Conservation (phyloP, 2,797 vertebrate species). For the Todus mexicanus region DNA sequence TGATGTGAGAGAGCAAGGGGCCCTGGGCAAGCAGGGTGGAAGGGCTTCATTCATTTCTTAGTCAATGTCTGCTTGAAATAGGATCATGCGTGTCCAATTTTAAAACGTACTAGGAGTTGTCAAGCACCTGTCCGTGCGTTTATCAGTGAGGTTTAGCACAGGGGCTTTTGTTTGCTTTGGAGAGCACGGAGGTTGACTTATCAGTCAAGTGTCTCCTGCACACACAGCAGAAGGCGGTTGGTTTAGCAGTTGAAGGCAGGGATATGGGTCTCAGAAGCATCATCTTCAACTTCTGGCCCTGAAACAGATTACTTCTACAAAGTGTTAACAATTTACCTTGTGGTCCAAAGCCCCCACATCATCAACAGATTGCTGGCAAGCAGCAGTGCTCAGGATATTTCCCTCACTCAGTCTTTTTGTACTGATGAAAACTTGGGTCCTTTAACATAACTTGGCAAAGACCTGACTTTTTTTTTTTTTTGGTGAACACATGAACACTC, state of each 20-base stretch:
- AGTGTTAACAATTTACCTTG: background rate
- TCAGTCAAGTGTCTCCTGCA: background rate
- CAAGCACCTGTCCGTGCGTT: background rate
- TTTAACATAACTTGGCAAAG: background rate
- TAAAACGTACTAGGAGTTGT: background rate
- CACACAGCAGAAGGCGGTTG: background rate
- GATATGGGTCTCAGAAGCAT: accelerated
- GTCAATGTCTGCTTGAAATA: background rate
- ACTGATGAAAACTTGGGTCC: background rate
- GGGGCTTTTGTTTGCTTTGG: background rate
- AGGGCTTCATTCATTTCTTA: background rate
- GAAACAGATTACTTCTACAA: background rate
- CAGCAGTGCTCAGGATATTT: background rate
- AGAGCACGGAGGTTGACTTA: background rate
- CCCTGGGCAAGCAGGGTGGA: background rate
- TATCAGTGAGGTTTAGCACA: background rate
- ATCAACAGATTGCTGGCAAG: background rate
- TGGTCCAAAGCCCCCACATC: background rate
- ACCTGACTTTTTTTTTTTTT: background rate
- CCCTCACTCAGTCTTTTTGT: background rate
- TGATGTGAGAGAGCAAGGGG: background rate
- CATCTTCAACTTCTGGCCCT: background rate
- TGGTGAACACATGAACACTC: background rate
- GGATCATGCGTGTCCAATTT: background rate
- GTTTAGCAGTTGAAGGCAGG: background rate